These are phyloP conservation scores for Lepidocyrtinus sp. DNA, from an alignment of 2,888 invertebrate species.

Conservation along the genomic window DNA sequence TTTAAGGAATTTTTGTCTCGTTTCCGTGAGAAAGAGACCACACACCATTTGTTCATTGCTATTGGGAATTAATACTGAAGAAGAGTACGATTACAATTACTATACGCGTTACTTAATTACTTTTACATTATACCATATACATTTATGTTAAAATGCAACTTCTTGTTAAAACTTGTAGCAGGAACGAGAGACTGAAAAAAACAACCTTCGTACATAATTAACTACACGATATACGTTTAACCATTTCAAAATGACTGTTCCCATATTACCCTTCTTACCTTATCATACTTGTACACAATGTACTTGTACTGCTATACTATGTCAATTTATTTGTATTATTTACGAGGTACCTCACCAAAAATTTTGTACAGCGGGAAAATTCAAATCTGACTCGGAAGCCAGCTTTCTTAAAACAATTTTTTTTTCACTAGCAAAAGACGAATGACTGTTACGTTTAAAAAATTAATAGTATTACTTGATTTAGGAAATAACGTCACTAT, in stretches of 20 bases:
- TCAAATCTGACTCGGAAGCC: too few relatives aligned
- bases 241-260: slow-evolving; percentile 50
- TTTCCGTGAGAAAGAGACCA: not conserved
- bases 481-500: slow-evolving; percentile 35
- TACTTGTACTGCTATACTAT: too few relatives aligned
- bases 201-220: slow-evolving; percentile 48
- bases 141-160: slow-evolving; percentile 40
- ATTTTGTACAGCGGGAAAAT: too few relatives aligned
- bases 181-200: slow-evolving; percentile 56
- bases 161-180: slow-evolving; percentile 54
- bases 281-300: not conserved
- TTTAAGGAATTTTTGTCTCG: not conserved
- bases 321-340: too few relatives aligned
- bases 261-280: slow-evolving; percentile 26
- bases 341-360: too few relatives aligned
- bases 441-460: slow-evolving; percentile 36
- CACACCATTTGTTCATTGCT: slow-evolving; percentile 13
- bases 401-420: too few relatives aligned
- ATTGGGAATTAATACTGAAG: slow-evolving; percentile 17
- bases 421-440: too few relatives aligned
- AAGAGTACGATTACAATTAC: not conserved
- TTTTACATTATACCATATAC: not conserved
- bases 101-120: not conserved
- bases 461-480: slow-evolving; percentile 34
- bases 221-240: slow-evolving; percentile 58